These are phyloP conservation scores for Ophonus ardosiacus DNA, from an alignment of 2,888 invertebrate genomes.

Conservation along the genomic window DNA sequence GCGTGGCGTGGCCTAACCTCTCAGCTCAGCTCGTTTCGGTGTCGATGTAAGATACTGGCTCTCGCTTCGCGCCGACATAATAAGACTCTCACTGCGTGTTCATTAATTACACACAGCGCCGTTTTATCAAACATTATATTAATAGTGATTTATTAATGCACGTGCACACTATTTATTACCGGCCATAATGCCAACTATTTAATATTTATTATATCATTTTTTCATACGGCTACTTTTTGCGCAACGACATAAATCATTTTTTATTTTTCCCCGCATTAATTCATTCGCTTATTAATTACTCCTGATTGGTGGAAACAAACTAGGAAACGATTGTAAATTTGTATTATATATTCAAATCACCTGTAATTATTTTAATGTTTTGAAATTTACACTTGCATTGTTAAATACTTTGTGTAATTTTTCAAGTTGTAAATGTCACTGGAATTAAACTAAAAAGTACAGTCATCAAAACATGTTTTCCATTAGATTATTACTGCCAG, in stretches of 20 bases:
- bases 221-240: conserved; percentile 62
- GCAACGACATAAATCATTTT: conserved; percentile 61
- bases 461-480: conserved; percentile 44
- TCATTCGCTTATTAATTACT: conserved; percentile 48
- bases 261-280: conserved; percentile 48
- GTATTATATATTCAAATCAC: conserved; percentile 43
- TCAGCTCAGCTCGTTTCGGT: not conserved
- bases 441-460: conserved; percentile 45
- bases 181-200: conserved; percentile 59
- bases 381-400: conserved; percentile 49
- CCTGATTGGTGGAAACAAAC: conserved; percentile 41
- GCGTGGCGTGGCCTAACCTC: conserved; percentile 3
- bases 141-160: conserved; percentile 64
- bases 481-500: conserved; percentile 41
- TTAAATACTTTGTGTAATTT: conserved; percentile 40
- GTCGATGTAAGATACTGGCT: conserved; percentile 55
- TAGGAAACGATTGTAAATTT: conserved; percentile 39
- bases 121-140: conserved; percentile 64
- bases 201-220: conserved; percentile 63
- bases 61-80: conserved; percentile 55
- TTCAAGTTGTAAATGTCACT: conserved; percentile 52
- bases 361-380: conserved; percentile 47
- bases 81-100: conserved; percentile 58
- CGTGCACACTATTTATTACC: conserved; percentile 63
- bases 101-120: conserved; percentile 61